Conservation (phyloP, 2,888 invertebrate genomes). For the Chydorus sphaericus region DNA sequence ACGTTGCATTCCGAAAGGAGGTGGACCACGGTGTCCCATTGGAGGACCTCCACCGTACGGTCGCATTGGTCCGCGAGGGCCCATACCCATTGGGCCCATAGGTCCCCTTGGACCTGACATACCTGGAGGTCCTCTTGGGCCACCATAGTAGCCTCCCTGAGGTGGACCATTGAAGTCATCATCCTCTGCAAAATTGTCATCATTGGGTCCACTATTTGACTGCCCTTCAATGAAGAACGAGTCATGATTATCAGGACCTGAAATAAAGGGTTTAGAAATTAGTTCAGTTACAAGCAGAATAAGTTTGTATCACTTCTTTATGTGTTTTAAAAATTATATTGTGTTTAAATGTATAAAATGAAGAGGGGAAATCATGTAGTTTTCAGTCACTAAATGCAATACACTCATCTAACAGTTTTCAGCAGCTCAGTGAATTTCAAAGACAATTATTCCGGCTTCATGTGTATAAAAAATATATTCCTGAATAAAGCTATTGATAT, state of each 20-base stretch:
- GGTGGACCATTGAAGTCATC: slow-evolving; percentile 28
- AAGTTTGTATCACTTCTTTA: no score
- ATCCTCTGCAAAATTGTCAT: slow-evolving; percentile 7
- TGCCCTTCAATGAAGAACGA: slow-evolving; percentile 10
- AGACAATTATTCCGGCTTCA: no score
- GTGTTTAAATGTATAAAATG: no score
- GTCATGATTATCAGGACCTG: slow-evolving; percentile 6
- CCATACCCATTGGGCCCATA: slow-evolving; percentile 20
- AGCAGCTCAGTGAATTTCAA: no score
- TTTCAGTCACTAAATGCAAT: no score
- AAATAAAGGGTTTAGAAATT: neutral
- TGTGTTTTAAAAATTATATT: no score
- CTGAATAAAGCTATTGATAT: no score
- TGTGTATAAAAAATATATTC: no score
- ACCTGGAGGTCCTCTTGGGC: slow-evolving; percentile 30
- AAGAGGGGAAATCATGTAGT: no score
- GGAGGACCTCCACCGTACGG: slow-evolving; percentile 6
- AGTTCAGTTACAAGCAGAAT: no score
- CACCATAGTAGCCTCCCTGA: slow-evolving; percentile 29
- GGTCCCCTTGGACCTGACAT: slow-evolving; percentile 33
- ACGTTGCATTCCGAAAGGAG: slow-evolving; percentile 26
- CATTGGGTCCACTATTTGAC: neutral
- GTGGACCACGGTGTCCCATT: slow-evolving; percentile 21
- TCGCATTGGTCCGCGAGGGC: neutral
- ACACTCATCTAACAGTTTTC: no score